Evolutionary conservation across 2,888 invertebrate species (phyloP).

Genomic region (Arge pagana): DNA sequence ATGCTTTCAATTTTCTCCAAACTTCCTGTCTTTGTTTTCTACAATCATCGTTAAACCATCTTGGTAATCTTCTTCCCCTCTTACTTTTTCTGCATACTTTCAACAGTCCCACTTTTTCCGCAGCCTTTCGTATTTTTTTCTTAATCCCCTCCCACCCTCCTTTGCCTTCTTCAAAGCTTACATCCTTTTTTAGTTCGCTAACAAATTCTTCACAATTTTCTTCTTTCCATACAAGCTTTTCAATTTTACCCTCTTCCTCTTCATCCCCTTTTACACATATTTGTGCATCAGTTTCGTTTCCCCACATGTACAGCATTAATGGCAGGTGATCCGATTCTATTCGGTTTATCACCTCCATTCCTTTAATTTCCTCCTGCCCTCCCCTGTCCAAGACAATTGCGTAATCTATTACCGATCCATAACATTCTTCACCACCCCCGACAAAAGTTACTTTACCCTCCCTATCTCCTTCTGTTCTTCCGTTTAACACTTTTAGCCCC

Average conservation of each 20-base stretch:
- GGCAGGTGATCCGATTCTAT: slow-evolving; percentile 14
- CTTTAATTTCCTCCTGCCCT: not conserved
- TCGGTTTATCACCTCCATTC: slow-evolving; percentile 2
- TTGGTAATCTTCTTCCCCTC: not conserved
- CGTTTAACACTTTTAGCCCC: not conserved
- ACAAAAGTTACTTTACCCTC: slow-evolving; percentile 7
- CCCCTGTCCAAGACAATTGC: not conserved
- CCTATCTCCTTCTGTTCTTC: not conserved
- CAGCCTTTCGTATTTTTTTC: not conserved
- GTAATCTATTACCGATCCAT: slow-evolving; percentile 8
- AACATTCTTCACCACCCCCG: not conserved
- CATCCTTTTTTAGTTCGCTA: not conserved
- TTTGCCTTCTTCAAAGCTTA: not conserved
- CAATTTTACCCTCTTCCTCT: not conserved
- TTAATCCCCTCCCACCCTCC: too few species aligned
- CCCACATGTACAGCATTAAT: not conserved
- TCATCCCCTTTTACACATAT: not conserved
- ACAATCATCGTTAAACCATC: not conserved
- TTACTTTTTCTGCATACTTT: not conserved
- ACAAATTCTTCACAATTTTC: not conserved
- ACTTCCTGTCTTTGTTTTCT: too few species aligned
- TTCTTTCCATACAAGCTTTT: not conserved
- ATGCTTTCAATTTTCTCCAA: too few species aligned
- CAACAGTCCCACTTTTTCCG: not conserved
- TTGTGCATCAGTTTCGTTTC: not conserved